These are phyloP conservation scores for Neofelis nebulosa DNA, from an alignment of 2,113 vertebrate genomes.

Conservation along the genomic window DNA sequence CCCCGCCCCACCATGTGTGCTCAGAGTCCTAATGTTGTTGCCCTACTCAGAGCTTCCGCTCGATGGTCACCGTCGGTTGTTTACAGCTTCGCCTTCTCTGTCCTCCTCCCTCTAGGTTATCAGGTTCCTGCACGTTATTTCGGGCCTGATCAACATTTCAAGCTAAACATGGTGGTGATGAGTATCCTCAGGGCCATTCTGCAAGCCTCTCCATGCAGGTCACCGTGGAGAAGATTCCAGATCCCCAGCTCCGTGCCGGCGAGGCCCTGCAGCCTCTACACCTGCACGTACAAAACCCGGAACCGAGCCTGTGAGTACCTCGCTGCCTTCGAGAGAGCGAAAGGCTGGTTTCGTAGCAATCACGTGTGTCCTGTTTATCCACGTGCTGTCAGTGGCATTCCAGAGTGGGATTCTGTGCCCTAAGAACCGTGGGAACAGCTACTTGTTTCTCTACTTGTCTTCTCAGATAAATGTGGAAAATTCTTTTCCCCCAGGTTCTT, in stretches of 20 bases:
- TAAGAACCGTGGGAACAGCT: background rate
- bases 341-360: background rate
- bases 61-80: too few relatives aligned
- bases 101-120: too few relatives aligned
- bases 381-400: background rate
- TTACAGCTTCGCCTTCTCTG: too few relatives aligned
- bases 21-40: too few relatives aligned
- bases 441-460: background rate
- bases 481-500: background rate
- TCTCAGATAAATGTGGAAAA: background rate
- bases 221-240: conserved; percentile 47
- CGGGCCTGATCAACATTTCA: too few relatives aligned
- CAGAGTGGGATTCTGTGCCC: background rate
- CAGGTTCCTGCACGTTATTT: too few relatives aligned
- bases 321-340: background rate
- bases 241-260: background rate
- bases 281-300: conserved; percentile 71
- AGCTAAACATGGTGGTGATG: background rate
- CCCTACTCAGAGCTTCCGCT: too few relatives aligned
- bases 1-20: too few relatives aligned
- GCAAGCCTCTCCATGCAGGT: conserved; percentile 7
- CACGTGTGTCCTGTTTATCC: background rate
- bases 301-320: conserved; percentile 72
- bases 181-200: conserved; percentile 47
- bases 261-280: conserved; percentile 76